Conservation (phyloP, 2,888 invertebrate species). For the Monopis laevigella region DNA sequence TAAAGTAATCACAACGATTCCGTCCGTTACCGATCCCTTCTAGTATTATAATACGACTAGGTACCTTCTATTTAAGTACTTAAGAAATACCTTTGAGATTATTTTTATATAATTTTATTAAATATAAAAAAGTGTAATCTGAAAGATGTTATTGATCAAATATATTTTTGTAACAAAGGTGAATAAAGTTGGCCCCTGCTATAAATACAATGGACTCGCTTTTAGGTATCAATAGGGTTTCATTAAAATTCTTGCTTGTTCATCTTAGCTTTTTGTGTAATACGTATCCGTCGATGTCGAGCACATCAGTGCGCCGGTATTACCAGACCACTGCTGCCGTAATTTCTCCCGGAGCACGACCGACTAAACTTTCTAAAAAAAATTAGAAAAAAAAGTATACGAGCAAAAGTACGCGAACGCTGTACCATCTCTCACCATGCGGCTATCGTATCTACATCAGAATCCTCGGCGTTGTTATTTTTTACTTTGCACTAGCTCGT, state of each 20-base stretch:
- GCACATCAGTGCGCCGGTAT: constrained; percentile 44
- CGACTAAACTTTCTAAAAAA: constrained; percentile 65
- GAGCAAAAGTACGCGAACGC: constrained; percentile 57
- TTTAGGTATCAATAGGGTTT: neutral
- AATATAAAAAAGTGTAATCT: too few species aligned
- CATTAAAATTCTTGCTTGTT: constrained; percentile 2
- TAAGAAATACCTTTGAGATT: constrained; percentile 9
- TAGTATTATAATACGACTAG: constrained; percentile 24
- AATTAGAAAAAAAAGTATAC: constrained; percentile 42
- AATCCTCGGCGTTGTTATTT: constrained; percentile 25
- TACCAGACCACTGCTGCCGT: constrained; percentile 40
- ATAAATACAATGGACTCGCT: too few species aligned
- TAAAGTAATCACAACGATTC: constrained; percentile 21
- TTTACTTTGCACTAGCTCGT: constrained; percentile 21
- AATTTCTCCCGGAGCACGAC: constrained; percentile 59
- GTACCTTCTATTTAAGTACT: constrained; percentile 5
- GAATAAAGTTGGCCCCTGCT: constrained; percentile 1
- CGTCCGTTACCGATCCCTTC: constrained; percentile 63
- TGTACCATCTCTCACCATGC: constrained; percentile 61
- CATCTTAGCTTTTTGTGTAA: constrained; percentile 9
- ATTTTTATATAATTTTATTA: constrained; percentile 8
- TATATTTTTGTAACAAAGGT: neutral
- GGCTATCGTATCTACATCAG: constrained; percentile 36
- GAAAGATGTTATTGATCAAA: too few species aligned
- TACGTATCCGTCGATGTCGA: constrained; percentile 38